A percentile compares a stretch with the other conserved stretches of the same genome.
These are phyloP conservation scores for Liasis olivaceus DNA, from an alignment of 2,797 vertebrate genomes.

Conservation along the genomic window DNA sequence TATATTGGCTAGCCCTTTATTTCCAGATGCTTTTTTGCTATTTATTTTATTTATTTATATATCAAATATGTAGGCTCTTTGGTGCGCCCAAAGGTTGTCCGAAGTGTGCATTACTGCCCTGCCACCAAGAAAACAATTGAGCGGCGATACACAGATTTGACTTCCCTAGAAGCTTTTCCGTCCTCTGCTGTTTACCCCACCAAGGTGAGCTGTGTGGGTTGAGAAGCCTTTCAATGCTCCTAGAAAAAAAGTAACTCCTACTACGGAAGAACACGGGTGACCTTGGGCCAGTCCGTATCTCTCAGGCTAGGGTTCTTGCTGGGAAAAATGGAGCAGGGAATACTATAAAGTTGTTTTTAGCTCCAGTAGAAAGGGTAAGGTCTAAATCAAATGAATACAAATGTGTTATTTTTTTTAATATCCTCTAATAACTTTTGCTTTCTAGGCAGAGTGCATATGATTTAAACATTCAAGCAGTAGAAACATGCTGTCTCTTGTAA, in stretches of 20 bases:
- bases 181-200: constrained; percentile 92
- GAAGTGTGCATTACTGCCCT: constrained; percentile 96
- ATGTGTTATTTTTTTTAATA: no score
- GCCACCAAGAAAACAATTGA: constrained; percentile 96
- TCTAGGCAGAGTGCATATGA: no score
- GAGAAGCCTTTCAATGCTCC: background rate
- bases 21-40: background rate
- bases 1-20: background rate
- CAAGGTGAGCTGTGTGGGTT: constrained; percentile 78
- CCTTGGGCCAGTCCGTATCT: no score
- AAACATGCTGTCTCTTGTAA: no score
- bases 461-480: no score
- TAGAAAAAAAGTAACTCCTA: background rate
- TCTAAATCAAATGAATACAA: no score
- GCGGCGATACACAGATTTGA: constrained; percentile 93
- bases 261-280: background rate
- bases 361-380: no score
- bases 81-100: constrained; percentile 93
- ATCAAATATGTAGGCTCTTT: constrained; percentile 83
- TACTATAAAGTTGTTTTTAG: no score
- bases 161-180: constrained; percentile 92
- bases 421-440: no score
- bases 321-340: no score
- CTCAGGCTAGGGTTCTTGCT: no score
- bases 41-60: no score